These are phyloP conservation scores for Cacatua alba DNA, from an alignment of 2,113 vertebrate genomes.

Conservation along the genomic window DNA sequence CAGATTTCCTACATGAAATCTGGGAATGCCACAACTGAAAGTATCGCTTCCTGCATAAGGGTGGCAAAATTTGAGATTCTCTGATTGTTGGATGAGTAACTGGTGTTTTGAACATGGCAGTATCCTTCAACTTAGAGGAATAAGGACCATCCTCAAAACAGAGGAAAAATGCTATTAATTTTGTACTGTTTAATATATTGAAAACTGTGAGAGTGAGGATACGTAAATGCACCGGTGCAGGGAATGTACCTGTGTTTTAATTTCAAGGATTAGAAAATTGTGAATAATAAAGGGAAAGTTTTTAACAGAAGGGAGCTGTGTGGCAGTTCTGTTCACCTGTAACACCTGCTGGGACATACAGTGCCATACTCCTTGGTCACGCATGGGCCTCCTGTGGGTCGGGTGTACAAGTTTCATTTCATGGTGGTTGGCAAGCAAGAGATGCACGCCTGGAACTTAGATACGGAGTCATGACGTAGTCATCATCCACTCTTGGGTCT, in stretches of 20 bases:
- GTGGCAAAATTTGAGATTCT: not conserved
- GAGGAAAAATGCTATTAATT: not conserved
- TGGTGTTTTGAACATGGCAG: not conserved
- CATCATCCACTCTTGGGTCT: not conserved
- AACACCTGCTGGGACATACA: not conserved
- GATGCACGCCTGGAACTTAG: not conserved
- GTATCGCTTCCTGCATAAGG: not conserved
- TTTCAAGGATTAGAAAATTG: not conserved
- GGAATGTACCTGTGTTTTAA: not conserved
- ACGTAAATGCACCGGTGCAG: not conserved
- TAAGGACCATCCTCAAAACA: not conserved
- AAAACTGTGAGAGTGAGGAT: not conserved
- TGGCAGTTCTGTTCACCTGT: not conserved
- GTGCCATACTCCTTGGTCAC: not conserved
- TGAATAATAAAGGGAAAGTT: slow-evolving; percentile 43
- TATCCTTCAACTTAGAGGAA: not conserved
- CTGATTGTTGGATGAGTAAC: not conserved
- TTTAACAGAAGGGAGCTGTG: not conserved
- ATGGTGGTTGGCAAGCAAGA: not conserved
- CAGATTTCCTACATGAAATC: not conserved
- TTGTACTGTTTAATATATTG: slow-evolving; percentile 30
- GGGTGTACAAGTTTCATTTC: not conserved
- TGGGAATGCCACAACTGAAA: not conserved
- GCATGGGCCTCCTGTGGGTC: not conserved
- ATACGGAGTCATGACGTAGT: not conserved